Conservation (phyloP, 2,888 invertebrate species). For the Papilio gigon region DNA sequence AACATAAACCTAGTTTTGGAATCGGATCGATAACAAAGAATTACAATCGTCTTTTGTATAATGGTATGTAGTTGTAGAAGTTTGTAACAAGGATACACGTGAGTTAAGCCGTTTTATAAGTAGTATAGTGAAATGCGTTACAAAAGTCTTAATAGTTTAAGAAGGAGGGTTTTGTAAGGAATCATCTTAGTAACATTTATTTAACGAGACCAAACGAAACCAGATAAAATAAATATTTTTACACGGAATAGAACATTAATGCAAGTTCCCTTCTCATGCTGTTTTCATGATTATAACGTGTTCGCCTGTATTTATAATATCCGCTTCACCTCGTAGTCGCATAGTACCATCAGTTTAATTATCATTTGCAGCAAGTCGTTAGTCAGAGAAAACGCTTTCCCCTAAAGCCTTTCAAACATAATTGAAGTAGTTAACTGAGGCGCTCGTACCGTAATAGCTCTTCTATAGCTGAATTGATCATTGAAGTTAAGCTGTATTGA, state of each 20-base stretch:
- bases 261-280: neutral
- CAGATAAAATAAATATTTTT: too few species aligned
- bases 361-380: conserved; percentile 16
- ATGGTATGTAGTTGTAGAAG: too few species aligned
- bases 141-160: too few species aligned
- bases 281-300: neutral
- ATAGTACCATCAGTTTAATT: conserved; percentile 1
- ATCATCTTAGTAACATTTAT: too few species aligned
- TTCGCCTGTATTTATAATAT: neutral
- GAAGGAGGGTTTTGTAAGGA: too few species aligned
- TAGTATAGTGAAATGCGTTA: too few species aligned
- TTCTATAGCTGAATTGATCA: conserved; percentile 32
- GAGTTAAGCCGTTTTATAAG: too few species aligned
- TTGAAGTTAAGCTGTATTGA: conserved; percentile 24
- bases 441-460: conserved; percentile 30
- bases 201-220: too few species aligned
- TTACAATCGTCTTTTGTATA: neutral
- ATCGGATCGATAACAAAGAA: neutral
- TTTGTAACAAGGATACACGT: too few species aligned
- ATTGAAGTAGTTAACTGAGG: conserved; percentile 37
- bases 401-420: conserved; percentile 31
- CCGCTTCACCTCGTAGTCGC: neutral
- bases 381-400: conserved; percentile 19
- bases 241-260: neutral
- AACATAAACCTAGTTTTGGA: neutral